Evolutionary conservation across 2,888 invertebrate genomes (phyloP).

Genomic region (Caradrina clavipalpis): DNA sequence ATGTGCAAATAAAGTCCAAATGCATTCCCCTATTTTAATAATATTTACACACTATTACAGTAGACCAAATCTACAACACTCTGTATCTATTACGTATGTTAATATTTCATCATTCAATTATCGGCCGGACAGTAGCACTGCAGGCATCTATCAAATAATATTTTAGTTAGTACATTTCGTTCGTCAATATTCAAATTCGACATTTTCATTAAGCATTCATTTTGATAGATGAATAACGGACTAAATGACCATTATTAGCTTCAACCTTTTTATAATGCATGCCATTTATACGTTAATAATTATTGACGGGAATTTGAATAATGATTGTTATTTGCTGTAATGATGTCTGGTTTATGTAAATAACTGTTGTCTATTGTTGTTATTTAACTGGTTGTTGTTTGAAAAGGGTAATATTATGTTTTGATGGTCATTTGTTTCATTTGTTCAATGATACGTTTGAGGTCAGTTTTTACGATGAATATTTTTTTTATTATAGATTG

Average conservation of each 20-base stretch:
- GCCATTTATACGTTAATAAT: constrained; percentile 38
- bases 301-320: constrained; percentile 47
- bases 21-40: constrained; percentile 1
- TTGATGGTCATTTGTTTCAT: constrained; percentile 25
- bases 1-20: background rate
- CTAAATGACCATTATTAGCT: constrained; percentile 75
- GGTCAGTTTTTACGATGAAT: background rate
- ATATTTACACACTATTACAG: constrained; percentile 19
- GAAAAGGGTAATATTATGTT: constrained; percentile 29
- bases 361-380: constrained; percentile 19
- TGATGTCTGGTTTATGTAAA: constrained; percentile 34
- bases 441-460: background rate
- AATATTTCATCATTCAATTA: constrained; percentile 81
- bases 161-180: constrained; percentile 79
- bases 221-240: constrained; percentile 80
- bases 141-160: constrained; percentile 72
- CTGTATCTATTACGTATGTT: constrained; percentile 73
- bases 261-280: constrained; percentile 54
- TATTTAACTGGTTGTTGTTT: constrained; percentile 33
- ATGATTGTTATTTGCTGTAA: constrained; percentile 30
- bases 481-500: too few relatives aligned
- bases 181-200: constrained; percentile 83
- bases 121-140: constrained; percentile 68
- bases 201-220: constrained; percentile 83
- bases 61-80: constrained; percentile 18